These are phyloP conservation scores for Metopia argyrocephala DNA, from an alignment of 2,888 invertebrate species.

Conservation along the genomic window DNA sequence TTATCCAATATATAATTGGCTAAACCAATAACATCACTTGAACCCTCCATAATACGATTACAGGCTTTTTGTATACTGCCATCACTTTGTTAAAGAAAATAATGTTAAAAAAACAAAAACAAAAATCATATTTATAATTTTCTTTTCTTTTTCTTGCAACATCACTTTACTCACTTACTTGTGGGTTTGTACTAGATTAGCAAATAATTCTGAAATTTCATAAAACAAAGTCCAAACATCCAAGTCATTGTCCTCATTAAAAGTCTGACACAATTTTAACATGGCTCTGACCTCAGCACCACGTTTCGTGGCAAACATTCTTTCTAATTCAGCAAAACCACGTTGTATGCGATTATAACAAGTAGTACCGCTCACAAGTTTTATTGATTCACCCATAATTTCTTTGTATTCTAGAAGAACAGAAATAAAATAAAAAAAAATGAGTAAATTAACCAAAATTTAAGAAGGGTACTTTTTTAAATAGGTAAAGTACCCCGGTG, in stretches of 20 bases:
- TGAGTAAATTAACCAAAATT: no score
- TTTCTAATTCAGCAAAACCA: conserved; percentile 73
- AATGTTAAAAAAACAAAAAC: neutral
- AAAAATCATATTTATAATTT: neutral
- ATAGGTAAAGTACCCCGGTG: no score
- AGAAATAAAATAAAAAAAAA: no score
- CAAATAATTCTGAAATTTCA: conserved; percentile 74
- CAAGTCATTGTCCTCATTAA: conserved; percentile 72
- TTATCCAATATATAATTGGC: conserved; percentile 67
- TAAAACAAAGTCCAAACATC: conserved; percentile 75
- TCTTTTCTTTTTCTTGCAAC: neutral
- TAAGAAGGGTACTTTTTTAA: no score
- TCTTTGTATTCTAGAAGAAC: conserved; percentile 79
- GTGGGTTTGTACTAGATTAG: conserved; percentile 74
- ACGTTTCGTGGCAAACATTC: conserved; percentile 70
- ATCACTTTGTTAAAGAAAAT: no score
- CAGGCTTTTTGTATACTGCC: conserved; percentile 72
- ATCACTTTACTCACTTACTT: conserved; percentile 66
- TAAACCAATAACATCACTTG: conserved; percentile 71
- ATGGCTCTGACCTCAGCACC: conserved; percentile 71
- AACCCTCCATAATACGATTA: conserved; percentile 69
- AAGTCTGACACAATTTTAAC: conserved; percentile 74
- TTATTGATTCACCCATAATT: conserved; percentile 74
- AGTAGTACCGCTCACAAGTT: conserved; percentile 71
- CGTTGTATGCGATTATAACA: conserved; percentile 75